phyloP scores from a whole-genome alignment of 2,888 invertebrate genomes.

The Melipona bicolor region DNA sequence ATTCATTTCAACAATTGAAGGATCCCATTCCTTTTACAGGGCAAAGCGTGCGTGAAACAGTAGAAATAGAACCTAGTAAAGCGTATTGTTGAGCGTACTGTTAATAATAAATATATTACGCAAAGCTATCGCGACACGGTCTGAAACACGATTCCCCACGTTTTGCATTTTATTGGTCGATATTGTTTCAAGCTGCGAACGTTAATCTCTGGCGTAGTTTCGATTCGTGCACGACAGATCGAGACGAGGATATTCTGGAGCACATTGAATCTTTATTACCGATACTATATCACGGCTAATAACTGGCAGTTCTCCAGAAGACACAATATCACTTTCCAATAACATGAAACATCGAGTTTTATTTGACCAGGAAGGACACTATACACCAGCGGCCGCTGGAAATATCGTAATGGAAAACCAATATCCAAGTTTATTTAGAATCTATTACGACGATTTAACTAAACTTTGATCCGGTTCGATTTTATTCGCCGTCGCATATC shows the following conservation, averaged over 20 bases:
- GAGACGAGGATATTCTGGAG: background rate
- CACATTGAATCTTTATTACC: slow-evolving; percentile 22
- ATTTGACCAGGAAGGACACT: slow-evolving; percentile 9
- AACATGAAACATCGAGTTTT: slow-evolving; percentile 24
- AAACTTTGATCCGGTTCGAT: background rate
- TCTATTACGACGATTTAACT: background rate
- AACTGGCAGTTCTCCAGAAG: slow-evolving; percentile 31
- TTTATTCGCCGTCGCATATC: background rate
- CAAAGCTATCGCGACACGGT: background rate
- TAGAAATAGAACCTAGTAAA: too few species aligned
- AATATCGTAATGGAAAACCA: slow-evolving; percentile 15
- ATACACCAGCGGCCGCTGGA: background rate
- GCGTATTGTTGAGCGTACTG: too few species aligned
- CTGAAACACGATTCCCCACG: background rate
- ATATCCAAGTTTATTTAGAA: slow-evolving; percentile 18
- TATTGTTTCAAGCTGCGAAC: background rate
- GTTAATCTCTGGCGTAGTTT: background rate
- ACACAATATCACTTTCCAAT: slow-evolving; percentile 26
- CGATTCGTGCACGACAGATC: background rate
- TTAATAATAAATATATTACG: too few species aligned
- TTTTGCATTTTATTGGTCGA: background rate
- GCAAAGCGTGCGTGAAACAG: too few species aligned
- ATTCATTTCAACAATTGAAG: too few species aligned
- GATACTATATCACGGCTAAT: slow-evolving; percentile 4
- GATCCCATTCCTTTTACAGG: too few species aligned